Evolutionary conservation across 2,797 vertebrate species (phyloP).

Genomic region (Leptodactylus fallax): DNA sequence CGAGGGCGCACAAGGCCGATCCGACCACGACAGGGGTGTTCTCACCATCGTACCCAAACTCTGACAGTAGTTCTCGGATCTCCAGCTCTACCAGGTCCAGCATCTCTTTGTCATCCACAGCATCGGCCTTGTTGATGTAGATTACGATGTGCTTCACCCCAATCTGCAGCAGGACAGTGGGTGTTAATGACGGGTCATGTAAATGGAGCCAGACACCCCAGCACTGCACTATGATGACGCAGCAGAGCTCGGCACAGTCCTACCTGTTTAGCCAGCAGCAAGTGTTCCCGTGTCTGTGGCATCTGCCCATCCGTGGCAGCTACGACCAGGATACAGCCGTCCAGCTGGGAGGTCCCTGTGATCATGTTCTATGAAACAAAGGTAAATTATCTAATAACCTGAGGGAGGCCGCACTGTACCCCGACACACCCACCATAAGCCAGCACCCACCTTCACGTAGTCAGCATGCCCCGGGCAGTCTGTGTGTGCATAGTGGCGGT

Average conservation of each 20-base stretch:
- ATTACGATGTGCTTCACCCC: constrained; percentile 89
- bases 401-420: not conserved
- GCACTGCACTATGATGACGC: not conserved
- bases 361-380: constrained; percentile 87
- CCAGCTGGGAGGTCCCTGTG: constrained; percentile 89
- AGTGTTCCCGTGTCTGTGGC: constrained; percentile 91
- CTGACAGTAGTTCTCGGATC: constrained; percentile 88
- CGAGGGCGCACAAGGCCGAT: constrained; percentile 90
- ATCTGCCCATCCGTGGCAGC: constrained; percentile 92
- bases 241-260: not conserved
- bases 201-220: not conserved
- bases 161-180: constrained; percentile 75
- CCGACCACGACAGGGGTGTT: constrained; percentile 83
- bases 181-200: not conserved
- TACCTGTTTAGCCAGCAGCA: constrained; percentile 83
- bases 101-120: constrained; percentile 88
- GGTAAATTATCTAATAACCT: not conserved
- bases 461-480: constrained; percentile 93
- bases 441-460: constrained; percentile 85
- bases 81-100: constrained; percentile 91
- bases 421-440: not conserved
- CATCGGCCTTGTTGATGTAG: constrained; percentile 90
- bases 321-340: constrained; percentile 92
- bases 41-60: constrained; percentile 89
- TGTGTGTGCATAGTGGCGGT: constrained; percentile 90